A percentile compares a stretch with the other conserved stretches of the same genome.
These are phyloP conservation scores for Chondrosia reniformis DNA, from an alignment of 37 sponge, comb jelly and placozoan genomes.

Conservation along the genomic window DNA sequence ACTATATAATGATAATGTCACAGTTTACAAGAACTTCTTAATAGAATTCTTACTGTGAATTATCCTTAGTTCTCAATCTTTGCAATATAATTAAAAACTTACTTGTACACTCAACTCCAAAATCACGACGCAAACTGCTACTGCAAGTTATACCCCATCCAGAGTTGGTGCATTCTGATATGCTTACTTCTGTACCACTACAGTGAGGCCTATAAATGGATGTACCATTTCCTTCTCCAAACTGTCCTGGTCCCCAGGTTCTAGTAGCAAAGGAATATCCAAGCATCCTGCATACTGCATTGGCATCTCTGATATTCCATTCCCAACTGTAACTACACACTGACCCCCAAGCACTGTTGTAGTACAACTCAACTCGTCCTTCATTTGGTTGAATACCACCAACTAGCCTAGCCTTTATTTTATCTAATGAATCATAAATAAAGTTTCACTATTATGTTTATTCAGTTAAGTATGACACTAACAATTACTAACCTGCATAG, in stretches of 20 bases:
- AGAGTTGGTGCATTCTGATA: neutral
- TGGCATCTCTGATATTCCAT: slow-evolving; percentile 15
- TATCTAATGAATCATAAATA: neutral
- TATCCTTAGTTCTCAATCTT: no score
- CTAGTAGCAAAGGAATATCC: neutral
- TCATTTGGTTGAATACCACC: slow-evolving; percentile 13
- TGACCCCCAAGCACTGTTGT: slow-evolving; percentile 15
- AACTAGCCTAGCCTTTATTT: neutral
- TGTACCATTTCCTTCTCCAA: slow-evolving; percentile 17
- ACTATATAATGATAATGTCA: no score
- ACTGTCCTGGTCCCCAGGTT: neutral
- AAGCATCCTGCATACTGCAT: slow-evolving; percentile 19
- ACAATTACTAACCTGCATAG: no score
- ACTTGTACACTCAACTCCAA: no score
- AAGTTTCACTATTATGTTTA: no score
- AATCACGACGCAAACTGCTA: no score
- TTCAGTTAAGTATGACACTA: no score
- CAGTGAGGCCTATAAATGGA: neutral
- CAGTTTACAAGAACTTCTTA: no score
- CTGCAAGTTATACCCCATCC: neutral
- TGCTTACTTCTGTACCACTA: neutral
- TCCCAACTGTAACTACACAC: neutral
- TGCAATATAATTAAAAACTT: no score
- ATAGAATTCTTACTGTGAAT: no score
- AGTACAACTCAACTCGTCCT: slow-evolving; percentile 22